These are phyloP conservation scores for Epistrophe grossulariae DNA, from an alignment of 2,888 invertebrate genomes.

Conservation along the genomic window DNA sequence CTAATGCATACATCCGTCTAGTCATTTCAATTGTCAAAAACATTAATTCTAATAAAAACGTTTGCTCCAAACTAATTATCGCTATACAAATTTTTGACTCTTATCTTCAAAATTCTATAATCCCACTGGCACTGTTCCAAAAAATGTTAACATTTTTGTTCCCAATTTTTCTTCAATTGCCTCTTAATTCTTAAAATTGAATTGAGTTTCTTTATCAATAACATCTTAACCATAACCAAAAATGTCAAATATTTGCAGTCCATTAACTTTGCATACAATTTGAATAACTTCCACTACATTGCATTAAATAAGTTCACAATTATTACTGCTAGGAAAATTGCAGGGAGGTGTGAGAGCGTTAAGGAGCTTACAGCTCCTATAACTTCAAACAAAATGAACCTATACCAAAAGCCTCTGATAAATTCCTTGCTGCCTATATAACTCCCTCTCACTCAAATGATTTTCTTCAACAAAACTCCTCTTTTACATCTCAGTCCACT, in stretches of 20 bases:
- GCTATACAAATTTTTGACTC: too few relatives aligned
- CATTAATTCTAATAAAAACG: too few relatives aligned
- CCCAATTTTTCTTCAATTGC: background rate
- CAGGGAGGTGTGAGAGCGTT: background rate
- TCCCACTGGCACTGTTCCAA: too few relatives aligned
- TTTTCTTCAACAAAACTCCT: background rate
- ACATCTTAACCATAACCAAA: slow-evolving; percentile 8
- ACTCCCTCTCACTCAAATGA: background rate
- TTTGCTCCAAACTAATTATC: too few relatives aligned
- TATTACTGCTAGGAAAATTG: background rate
- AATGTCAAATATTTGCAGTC: slow-evolving; percentile 51
- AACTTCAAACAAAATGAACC: slow-evolving; percentile 1
- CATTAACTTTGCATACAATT: slow-evolving; percentile 47
- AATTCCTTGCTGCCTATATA: background rate
- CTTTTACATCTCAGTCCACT: background rate
- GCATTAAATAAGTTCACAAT: slow-evolving; percentile 43
- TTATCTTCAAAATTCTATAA: too few relatives aligned
- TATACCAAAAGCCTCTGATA: background rate
- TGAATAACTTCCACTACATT: slow-evolving; percentile 51
- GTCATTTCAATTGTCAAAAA: too few relatives aligned
- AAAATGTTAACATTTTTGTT: background rate
- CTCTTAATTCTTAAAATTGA: background rate
- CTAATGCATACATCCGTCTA: too few relatives aligned
- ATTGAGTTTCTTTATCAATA: background rate
- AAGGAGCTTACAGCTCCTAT: slow-evolving; percentile 3